Evolutionary conservation across 92 coral and sea anemone genomes (phyloP).

Genomic region (Diadumene lineata): DNA sequence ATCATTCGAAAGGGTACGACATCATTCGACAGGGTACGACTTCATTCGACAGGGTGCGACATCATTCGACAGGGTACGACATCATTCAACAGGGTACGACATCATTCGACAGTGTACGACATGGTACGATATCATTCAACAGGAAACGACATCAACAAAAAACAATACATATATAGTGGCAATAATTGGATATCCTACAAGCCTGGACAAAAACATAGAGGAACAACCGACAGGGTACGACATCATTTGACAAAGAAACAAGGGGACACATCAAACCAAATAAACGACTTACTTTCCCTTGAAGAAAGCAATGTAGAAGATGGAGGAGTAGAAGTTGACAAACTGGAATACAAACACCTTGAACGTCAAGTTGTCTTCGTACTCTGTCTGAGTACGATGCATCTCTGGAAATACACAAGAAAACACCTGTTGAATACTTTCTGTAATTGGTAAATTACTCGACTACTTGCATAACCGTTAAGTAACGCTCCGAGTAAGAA

Average conservation of each 20-base stretch:
- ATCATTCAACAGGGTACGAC: not conserved
- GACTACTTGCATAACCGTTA: too few species aligned
- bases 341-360: constrained; percentile 98
- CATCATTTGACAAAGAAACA: too few species aligned
- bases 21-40: not conserved
- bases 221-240: not conserved
- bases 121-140: not conserved
- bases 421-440: not conserved
- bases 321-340: constrained; percentile 96
- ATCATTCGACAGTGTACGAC: not conserved
- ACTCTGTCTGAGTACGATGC: constrained; percentile 98
- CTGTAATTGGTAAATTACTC: too few species aligned
- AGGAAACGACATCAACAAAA: not conserved
- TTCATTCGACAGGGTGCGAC: not conserved
- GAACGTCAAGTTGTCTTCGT: constrained; percentile 94
- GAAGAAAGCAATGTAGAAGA: constrained; percentile 99
- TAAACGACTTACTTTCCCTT: constrained; percentile 91
- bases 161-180: too few species aligned
- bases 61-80: not conserved
- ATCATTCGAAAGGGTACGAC: not conserved
- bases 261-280: not conserved
- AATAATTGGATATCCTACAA: constrained; percentile 95
- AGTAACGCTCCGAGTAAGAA: too few species aligned
- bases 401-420: constrained; percentile 58
- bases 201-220: constrained; percentile 37